A percentile compares a stretch with the other conserved stretches of the same genome.
These are phyloP conservation scores for Leptinotarsa rubiginosa DNA, from an alignment of 2,888 invertebrate species.

Conservation along the genomic window DNA sequence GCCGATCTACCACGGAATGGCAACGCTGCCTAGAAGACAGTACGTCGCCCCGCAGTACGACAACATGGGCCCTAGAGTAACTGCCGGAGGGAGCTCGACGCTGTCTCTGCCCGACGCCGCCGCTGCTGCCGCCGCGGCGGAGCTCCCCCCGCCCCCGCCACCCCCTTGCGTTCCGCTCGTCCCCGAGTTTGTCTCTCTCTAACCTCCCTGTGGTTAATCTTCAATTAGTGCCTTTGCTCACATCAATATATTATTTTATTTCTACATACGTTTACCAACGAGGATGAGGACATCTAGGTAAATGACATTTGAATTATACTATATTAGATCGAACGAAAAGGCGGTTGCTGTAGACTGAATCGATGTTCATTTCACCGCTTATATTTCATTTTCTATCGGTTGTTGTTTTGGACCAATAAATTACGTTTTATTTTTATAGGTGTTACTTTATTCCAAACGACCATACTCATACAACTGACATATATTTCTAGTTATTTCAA, in stretches of 20 bases:
- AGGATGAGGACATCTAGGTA: constrained; percentile 24
- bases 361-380: background rate
- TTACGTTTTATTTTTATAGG: background rate
- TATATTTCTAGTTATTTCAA: too few species aligned
- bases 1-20: constrained; percentile 65
- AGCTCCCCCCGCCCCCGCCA: constrained; percentile 69
- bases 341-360: constrained; percentile 10
- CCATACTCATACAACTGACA: background rate
- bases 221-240: constrained; percentile 68
- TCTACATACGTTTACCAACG: constrained; percentile 26
- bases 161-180: constrained; percentile 72
- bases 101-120: constrained; percentile 81
- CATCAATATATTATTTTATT: constrained; percentile 53
- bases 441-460: background rate
- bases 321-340: constrained; percentile 8
- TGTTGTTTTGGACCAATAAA: constrained; percentile 18
- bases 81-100: constrained; percentile 89
- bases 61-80: constrained; percentile 90
- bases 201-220: constrained; percentile 65
- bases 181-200: constrained; percentile 72
- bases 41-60: constrained; percentile 74
- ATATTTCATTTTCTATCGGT: background rate
- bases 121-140: constrained; percentile 63
- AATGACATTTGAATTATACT: constrained; percentile 12
- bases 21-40: constrained; percentile 64